phyloP scores from a whole-genome alignment of 2,888 invertebrate genomes.

The Synanthedon vespiformis region DNA sequence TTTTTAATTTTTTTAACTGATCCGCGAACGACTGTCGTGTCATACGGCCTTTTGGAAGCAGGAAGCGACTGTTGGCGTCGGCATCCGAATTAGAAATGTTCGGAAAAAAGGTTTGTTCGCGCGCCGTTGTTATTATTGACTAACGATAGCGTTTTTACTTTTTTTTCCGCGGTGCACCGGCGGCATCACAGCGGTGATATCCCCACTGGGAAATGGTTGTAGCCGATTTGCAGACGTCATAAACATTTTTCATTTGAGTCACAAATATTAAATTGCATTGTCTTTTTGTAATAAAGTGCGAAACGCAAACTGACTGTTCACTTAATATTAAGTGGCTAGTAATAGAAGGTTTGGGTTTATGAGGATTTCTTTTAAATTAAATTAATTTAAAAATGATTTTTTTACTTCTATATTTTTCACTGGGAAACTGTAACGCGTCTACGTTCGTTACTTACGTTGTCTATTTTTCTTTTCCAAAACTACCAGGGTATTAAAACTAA shows the following conservation, averaged over 20 bases:
- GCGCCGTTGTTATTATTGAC: constrained; percentile 50
- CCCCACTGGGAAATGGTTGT: constrained; percentile 59
- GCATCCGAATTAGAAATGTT: constrained; percentile 55
- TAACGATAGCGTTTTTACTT: constrained; percentile 60
- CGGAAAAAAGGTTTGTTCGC: constrained; percentile 40
- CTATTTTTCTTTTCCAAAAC: no score
- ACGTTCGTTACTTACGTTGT: no score
- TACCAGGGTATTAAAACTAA: no score
- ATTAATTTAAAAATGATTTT: no score
- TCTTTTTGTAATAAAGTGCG: no score
- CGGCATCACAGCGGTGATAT: constrained; percentile 19
- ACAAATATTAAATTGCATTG: no score
- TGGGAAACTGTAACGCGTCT: no score
- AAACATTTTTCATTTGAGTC: constrained; percentile 30
- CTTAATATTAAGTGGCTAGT: no score
- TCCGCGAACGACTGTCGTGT: constrained; percentile 1
- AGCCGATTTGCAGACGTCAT: constrained; percentile 20
- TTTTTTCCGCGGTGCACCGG: constrained; percentile 54
- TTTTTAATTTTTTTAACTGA: constrained; percentile 2
- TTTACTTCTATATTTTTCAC: no score
- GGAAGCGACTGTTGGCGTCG: constrained; percentile 19
- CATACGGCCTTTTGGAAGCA: not conserved
- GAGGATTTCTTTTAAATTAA: no score
- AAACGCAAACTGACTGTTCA: no score
- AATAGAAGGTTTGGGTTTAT: no score